Evolutionary conservation across 2,797 vertebrate genomes (phyloP).

Genomic region (Coilia nasus): DNA sequence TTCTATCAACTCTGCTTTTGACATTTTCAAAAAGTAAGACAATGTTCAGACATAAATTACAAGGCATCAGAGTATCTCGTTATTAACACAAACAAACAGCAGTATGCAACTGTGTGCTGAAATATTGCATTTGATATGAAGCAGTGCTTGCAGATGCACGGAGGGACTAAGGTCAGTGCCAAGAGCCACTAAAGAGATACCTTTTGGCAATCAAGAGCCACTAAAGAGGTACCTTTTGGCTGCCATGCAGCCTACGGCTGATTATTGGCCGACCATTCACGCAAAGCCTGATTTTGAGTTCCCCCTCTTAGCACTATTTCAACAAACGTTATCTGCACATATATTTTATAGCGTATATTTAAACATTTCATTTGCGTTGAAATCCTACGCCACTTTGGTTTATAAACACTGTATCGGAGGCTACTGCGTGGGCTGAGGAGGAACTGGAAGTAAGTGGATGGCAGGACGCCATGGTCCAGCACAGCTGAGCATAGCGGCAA

Average conservation of each 20-base stretch:
- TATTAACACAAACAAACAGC: too few species aligned
- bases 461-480: background rate
- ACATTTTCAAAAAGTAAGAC: background rate
- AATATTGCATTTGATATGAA: too few species aligned
- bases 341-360: too few species aligned
- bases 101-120: too few species aligned
- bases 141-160: too few species aligned
- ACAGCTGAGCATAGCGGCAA: slow-evolving; percentile 19
- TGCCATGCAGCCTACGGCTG: background rate
- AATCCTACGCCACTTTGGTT: background rate
- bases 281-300: background rate
- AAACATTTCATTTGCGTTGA: background rate
- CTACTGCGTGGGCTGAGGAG: background rate
- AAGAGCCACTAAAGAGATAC: too few species aligned
- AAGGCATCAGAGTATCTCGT: too few species aligned
- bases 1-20: background rate
- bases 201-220: too few species aligned
- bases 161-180: too few species aligned
- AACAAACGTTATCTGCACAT: too few species aligned
- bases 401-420: background rate
- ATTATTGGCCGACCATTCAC: background rate
- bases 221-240: background rate
- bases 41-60: too few species aligned
- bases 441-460: background rate
- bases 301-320: background rate